Conservation (phyloP, 2,888 invertebrate genomes). For the Linnaemya tessellans region DNA sequence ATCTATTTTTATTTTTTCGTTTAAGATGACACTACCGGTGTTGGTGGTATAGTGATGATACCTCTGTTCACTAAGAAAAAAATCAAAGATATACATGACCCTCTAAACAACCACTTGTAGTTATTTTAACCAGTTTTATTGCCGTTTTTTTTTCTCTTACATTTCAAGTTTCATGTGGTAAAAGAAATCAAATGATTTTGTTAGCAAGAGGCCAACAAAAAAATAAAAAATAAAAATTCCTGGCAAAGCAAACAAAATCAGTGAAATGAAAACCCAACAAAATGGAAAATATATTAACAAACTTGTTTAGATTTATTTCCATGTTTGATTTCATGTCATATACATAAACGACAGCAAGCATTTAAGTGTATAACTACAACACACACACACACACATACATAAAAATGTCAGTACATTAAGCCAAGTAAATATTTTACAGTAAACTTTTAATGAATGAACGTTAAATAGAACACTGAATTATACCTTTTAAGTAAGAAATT, state of each 20-base stretch:
- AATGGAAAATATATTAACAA: slow-evolving; percentile 49
- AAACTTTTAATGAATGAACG: slow-evolving; percentile 66
- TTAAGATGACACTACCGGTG: slow-evolving; percentile 46
- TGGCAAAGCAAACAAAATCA: slow-evolving; percentile 54
- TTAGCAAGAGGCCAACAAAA: slow-evolving; percentile 24
- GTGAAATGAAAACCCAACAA: slow-evolving; percentile 63
- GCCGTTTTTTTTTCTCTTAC: not conserved
- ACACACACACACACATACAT: slow-evolving; percentile 1
- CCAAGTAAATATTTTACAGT: slow-evolving; percentile 49
- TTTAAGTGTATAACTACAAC: not conserved
- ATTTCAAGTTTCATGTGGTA: slow-evolving; percentile 41
- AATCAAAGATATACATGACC: slow-evolving; percentile 52
- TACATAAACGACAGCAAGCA: no score
- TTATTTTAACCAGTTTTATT: slow-evolving; percentile 59
- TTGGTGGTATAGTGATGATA: slow-evolving; percentile 37
- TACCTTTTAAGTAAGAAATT: not conserved
- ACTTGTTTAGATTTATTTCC: slow-evolving; percentile 64
- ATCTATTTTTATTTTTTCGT: not conserved
- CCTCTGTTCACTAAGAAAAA: not conserved
- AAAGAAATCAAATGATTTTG: slow-evolving; percentile 62
- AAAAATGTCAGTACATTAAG: slow-evolving; percentile 58
- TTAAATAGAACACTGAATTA: slow-evolving; percentile 16
- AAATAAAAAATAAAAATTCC: no score
- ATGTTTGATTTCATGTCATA: slow-evolving; percentile 20
- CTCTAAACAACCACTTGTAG: slow-evolving; percentile 64